Conservation (phyloP, 2,113 vertebrate genomes). For the Stegostoma tigrinum region DNA sequence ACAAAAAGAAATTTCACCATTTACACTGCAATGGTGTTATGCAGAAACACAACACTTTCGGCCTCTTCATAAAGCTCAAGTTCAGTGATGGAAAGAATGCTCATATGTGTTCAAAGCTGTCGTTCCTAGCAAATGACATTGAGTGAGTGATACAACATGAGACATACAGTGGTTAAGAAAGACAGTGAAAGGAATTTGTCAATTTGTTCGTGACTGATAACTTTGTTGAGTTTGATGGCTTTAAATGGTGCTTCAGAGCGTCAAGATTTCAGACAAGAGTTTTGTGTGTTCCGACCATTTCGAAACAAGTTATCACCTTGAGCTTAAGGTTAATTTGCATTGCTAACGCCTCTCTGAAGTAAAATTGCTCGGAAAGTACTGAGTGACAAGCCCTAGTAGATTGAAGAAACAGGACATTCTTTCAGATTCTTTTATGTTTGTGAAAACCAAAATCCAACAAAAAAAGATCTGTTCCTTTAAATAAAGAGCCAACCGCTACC, state of each 20-base stretch:
- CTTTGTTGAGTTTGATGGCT: neutral
- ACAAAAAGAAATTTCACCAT: neutral
- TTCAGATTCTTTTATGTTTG: neutral
- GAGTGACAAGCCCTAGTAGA: neutral
- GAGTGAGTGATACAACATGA: too few species aligned
- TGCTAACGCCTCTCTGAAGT: neutral
- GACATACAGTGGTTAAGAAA: neutral
- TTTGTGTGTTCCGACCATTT: neutral
- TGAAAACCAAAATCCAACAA: neutral
- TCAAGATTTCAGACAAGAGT: neutral
- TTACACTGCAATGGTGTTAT: neutral
- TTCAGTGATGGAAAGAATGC: neutral
- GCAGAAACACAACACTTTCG: neutral
- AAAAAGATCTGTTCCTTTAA: neutral
- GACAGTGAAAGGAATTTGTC: neutral
- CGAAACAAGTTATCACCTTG: neutral
- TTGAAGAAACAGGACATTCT: neutral
- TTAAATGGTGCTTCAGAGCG: neutral
- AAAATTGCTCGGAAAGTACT: neutral
- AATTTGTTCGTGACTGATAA: neutral
- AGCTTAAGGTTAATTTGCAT: neutral
- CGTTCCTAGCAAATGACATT: neutral
- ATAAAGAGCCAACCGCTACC: neutral
- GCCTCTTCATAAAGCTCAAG: neutral
- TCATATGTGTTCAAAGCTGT: neutral